Evolutionary conservation across 1,140 invertebrate species (phyloP).

Genomic region (Dendroctonus ponderosae): DNA sequence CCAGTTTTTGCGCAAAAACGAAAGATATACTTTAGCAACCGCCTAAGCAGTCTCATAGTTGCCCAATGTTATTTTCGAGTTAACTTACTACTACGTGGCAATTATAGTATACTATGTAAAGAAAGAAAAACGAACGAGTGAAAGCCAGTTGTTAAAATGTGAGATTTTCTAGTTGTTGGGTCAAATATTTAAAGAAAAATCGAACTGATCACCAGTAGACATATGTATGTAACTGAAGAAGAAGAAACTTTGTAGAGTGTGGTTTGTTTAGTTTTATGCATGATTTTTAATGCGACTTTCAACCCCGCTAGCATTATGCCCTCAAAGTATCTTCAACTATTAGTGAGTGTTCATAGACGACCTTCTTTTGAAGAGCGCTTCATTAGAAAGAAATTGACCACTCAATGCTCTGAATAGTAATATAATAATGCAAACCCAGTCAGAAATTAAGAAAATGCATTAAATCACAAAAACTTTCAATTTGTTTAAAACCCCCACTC

Average conservation of each 20-base stretch:
- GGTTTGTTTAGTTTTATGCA: conserved; percentile 13
- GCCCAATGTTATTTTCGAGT: conserved; percentile 8
- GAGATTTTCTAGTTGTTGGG: conserved; percentile 46
- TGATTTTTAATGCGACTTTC: too few relatives aligned
- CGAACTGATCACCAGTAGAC: conserved; percentile 33
- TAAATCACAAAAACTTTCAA: too few relatives aligned
- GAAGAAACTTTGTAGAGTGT: conserved; percentile 39
- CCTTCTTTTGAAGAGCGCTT: too few relatives aligned
- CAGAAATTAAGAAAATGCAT: too few relatives aligned
- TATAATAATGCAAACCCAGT: too few relatives aligned
- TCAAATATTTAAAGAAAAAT: conserved; percentile 35
- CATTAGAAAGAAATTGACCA: too few relatives aligned
- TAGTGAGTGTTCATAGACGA: too few relatives aligned
- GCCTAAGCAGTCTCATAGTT: conserved; percentile 40
- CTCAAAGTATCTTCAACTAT: too few relatives aligned
- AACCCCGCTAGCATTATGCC: too few relatives aligned
- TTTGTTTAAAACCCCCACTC: too few relatives aligned
- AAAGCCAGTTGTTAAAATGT: conserved; percentile 40
- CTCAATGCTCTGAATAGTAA: too few relatives aligned
- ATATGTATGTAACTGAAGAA: conserved; percentile 10
- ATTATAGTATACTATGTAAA: conserved; percentile 14
- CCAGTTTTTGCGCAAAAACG: too few relatives aligned
- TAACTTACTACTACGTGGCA: conserved; percentile 25
- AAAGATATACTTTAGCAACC: conserved; percentile 42
- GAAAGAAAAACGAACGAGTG: conserved; percentile 30